Conservation (phyloP, 30 jellyfish, hydroid and myxozoan species). For the Calvadosia cruxmelitensis region DNA sequence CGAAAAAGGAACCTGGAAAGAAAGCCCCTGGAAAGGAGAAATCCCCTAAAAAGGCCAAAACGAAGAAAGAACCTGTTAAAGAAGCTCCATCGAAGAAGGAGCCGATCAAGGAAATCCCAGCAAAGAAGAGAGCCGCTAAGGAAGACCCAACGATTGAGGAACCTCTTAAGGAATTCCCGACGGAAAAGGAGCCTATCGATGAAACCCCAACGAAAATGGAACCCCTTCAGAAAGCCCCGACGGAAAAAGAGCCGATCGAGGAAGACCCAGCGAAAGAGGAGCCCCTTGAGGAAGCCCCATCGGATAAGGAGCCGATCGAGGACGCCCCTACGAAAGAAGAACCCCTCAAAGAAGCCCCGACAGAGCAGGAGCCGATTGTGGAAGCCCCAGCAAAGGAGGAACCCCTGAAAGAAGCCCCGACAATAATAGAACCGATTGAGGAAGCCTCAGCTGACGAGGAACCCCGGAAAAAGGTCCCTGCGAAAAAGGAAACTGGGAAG, state of each 20-base stretch:
- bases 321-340: background rate
- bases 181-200: no score
- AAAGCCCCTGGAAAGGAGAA: no score
- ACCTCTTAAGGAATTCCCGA: no score
- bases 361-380: background rate
- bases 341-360: background rate
- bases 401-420: background rate
- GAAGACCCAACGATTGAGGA: background rate
- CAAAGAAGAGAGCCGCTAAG: background rate
- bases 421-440: background rate
- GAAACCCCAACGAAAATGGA: no score
- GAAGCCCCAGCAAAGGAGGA: background rate
- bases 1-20: background rate
- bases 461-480: conserved; percentile 7
- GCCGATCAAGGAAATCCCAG: no score
- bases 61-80: no score
- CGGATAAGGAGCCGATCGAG: background rate
- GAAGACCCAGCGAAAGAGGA: conserved; percentile 4
- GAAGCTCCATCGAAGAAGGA: no score
- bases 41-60: no score
- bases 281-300: conserved; percentile 5
- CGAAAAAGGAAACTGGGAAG: background rate
- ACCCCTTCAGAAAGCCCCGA: background rate
- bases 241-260: background rate
- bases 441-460: conserved; percentile 1